Evolutionary conservation across 1,140 invertebrate genomes (phyloP), one percentile per base, ranked within the genome.

Genomic region (Lordiphosa stackelbergi): DNA sequence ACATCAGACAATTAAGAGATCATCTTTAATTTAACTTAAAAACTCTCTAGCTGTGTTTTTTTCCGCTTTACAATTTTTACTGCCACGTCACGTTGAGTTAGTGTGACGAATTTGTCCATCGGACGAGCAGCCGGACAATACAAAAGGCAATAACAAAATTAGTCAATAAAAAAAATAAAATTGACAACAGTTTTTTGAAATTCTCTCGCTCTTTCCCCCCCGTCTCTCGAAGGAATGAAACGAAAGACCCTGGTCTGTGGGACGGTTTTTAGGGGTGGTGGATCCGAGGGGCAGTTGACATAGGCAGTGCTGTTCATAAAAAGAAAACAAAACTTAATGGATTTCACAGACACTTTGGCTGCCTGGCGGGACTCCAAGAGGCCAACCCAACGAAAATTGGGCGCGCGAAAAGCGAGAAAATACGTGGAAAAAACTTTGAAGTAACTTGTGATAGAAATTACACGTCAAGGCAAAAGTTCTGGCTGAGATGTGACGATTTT

Each of bases 291-390:
- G 59, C 48, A 42, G 70, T 69, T 71, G 69, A 73, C 74, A 61
- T 53, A 55, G 64, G 43, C 73, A 54, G 69, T 59, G 51, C 63
- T 73, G 53, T 71, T 60, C 64, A 73, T 61, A 74, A 69, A 47
- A 52, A 70, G 47, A 69, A 73, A 78, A 60, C 70, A 78, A 61
- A 79, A 73, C 75, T 68, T 79, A 81, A 81, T 79, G 74, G 75
- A 81, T 79, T 79, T 74, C 70, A 75, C 74, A 74, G 77, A 79
- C 74, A 57, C 48, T 57, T 73, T 60, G 49, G 48, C 41, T 35
- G 48, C 56, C 64, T 64, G 65, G 73, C 73, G 66, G 7, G 53
- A 65, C 55, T 73, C 73, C 73, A 66, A 70, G 66, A 78, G 70
- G 73, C 60, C 73, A 73, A 53, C 43, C 37, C 37, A 53, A 65